Percentiles rank a stretch among this genome's conserved stretches.
phyloP scores from a whole-genome alignment of 2,888 invertebrate genomes.

The Rhingia rostrata region DNA sequence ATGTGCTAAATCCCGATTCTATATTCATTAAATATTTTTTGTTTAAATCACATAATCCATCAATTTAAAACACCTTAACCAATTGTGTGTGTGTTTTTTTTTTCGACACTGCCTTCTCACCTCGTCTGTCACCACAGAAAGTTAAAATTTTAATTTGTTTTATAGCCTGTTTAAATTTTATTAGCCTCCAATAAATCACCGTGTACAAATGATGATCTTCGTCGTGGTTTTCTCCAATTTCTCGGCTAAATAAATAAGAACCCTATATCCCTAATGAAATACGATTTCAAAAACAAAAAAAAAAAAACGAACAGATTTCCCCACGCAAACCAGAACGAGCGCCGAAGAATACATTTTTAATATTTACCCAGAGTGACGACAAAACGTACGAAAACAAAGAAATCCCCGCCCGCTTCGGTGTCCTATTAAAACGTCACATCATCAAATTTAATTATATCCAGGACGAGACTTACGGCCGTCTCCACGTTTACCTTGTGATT shows the following conservation, averaged over 20 bases:
- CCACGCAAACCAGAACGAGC: not conserved
- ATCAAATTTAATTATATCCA: constrained; percentile 78
- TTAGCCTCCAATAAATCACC: constrained; percentile 54
- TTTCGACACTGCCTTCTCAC: constrained; percentile 8
- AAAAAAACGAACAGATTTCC: not conserved
- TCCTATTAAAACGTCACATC: constrained; percentile 80
- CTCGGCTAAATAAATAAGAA: constrained; percentile 49
- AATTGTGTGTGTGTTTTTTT: not conserved
- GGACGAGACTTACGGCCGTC: constrained; percentile 72
- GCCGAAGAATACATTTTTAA: constrained; percentile 43
- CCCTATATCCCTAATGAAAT: constrained; percentile 52
- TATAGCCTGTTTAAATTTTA: constrained; percentile 54
- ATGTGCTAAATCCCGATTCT: no score
- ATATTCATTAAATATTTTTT: not conserved
- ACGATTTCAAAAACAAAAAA: constrained; percentile 6
- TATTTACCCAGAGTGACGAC: constrained; percentile 26
- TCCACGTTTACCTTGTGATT: constrained; percentile 59
- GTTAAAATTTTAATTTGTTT: constrained; percentile 47
- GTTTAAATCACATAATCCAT: not conserved
- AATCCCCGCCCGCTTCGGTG: constrained; percentile 31
- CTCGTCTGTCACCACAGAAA: constrained; percentile 27
- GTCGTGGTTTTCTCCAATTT: constrained; percentile 36
- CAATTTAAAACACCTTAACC: not conserved
- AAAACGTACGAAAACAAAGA: constrained; percentile 39
- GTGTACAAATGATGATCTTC: constrained; percentile 52